Conservation (phyloP, 2,888 invertebrate genomes). For the Seladonia tumulorum region DNA sequence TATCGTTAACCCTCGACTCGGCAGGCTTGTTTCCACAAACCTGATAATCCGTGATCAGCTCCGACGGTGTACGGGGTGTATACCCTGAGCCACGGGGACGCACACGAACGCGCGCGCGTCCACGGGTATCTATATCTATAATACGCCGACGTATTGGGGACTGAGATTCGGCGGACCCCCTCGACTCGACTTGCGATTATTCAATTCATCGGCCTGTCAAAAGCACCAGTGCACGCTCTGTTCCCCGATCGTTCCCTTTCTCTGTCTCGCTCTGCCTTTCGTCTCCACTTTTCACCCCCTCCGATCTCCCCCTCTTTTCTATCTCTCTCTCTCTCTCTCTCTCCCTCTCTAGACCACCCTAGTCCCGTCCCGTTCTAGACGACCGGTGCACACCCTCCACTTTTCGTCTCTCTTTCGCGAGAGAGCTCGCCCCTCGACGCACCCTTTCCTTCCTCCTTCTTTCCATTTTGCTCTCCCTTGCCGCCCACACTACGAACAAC, state of each 20-base stretch:
- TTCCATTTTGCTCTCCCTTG: constrained; percentile 30
- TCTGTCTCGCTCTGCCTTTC: constrained; percentile 68
- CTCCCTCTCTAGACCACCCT: constrained; percentile 22
- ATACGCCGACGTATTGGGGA: constrained; percentile 79
- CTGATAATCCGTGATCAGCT: constrained; percentile 70
- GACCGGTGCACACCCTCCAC: constrained; percentile 37
- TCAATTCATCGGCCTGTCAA: constrained; percentile 85
- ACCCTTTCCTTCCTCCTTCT: constrained; percentile 53
- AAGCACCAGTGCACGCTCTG: constrained; percentile 84
- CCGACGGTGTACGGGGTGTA: constrained; percentile 48
- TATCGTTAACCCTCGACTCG: constrained; percentile 65
- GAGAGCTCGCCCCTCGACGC: constrained; percentile 44
- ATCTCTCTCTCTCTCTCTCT: constrained; percentile 27
- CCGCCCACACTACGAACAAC: constrained; percentile 44
- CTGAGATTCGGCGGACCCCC: constrained; percentile 84
- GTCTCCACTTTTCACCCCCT: constrained; percentile 60
- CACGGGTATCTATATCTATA: constrained; percentile 68
- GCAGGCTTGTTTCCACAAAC: constrained; percentile 65
- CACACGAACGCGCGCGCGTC: constrained; percentile 27
- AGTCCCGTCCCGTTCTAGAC: constrained; percentile 8
- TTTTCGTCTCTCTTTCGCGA: constrained; percentile 48
- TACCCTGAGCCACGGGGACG: constrained; percentile 1
- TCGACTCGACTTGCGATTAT: constrained; percentile 85
- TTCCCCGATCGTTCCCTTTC: constrained; percentile 79
- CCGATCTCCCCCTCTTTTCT: constrained; percentile 26